Base-by-base conservation (phyloP, 2,797 vertebrate genomes). In the Serranus cabrilla region DNA sequence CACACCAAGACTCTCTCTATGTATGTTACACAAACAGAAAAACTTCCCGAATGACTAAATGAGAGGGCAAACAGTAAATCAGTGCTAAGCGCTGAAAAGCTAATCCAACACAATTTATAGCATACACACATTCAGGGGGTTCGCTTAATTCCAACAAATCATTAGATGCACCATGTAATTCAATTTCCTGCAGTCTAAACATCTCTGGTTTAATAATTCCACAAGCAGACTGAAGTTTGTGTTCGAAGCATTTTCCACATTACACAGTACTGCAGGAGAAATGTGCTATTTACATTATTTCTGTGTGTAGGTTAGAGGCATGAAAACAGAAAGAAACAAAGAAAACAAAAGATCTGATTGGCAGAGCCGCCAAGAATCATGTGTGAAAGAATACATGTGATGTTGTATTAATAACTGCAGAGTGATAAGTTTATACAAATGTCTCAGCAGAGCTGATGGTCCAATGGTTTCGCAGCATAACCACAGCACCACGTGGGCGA, bases 171-270 rank as follows among this genome's bases (percentile, higher is more conserved):
- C 54, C 45, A 52, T 88, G 86, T 91, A 92, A 89, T 84, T 61
- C 1, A 66, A 93, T 93, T 90, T 93, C 90, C 91, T 87, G 83
- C 60, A 70, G 81, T 79, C 74, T 47, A 81, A 80, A 82, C 40
- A 65, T 79, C 61, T 80, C 65, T 66, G 64, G 71, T 82, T 84
- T 77, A 82, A 76, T 58, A 76, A 78, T 77, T 85, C 57, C 45
- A 18, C 25, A 16, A 64, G 65, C 74, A 56, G 56, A 69, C 64
- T 14, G 27, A 80, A 65, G 71, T 60, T 58, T 80, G 52, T 60
- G 12, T 75, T 71, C 60, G 1, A 40, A 43, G 20, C 20, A 47
- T 58, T 80, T 82, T 78, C 58, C 39, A 56, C 74, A 63, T 83
- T 76, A 65, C 47, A 67, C 45, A 74, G 40, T 31, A 27, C 34